Conservation (phyloP, 2,113 vertebrate genomes). For the Nothocercus julius region DNA sequence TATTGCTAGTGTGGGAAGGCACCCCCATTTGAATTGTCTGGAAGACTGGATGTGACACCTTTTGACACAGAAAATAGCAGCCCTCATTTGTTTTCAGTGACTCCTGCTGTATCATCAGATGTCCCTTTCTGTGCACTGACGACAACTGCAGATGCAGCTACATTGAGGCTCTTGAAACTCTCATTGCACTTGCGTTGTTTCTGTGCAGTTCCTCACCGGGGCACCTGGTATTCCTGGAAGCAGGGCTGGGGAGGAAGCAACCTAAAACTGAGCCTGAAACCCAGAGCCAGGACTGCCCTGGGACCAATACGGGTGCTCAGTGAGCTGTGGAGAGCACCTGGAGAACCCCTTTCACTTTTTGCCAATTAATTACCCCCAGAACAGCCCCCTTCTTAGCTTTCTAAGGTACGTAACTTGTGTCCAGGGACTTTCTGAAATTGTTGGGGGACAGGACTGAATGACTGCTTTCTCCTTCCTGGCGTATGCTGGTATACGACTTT, state of each 20-base stretch:
- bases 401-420: background rate
- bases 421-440: background rate
- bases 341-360: background rate
- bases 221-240: background rate
- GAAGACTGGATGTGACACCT: background rate
- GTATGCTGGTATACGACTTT: background rate
- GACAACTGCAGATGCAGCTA: background rate
- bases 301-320: background rate
- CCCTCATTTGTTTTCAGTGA: background rate
- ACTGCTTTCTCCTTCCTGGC: background rate
- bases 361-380: background rate
- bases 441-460: background rate
- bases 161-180: background rate
- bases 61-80: background rate
- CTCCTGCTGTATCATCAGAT: background rate
- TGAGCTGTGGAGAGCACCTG: background rate
- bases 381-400: background rate
- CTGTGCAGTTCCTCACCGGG: background rate
- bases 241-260: background rate
- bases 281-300: background rate
- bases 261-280: background rate
- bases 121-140: background rate
- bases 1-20: background rate
- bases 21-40: fast-evolving
- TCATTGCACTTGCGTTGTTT: fast-evolving